Conservation (phyloP, 92 coral and sea anemone genomes). For the Chrysogorgia sp. region DNA sequence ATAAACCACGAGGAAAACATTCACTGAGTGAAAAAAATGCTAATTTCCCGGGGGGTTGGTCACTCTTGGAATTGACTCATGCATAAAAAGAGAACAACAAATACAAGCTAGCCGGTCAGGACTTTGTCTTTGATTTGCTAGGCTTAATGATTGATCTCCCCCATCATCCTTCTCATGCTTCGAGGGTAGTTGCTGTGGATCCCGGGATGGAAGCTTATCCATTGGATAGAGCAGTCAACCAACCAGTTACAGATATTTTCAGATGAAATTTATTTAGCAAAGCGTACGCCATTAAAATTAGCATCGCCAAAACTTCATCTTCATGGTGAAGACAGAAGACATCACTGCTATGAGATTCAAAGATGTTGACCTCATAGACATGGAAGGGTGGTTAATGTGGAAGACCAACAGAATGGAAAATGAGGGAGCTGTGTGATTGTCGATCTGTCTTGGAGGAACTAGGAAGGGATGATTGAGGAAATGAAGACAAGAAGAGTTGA, state of each 20-base stretch:
- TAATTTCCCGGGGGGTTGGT: too few relatives aligned
- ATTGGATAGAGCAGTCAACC: neutral
- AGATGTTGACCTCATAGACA: slow-evolving; percentile 38
- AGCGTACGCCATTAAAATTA: neutral
- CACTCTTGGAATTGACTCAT: too few relatives aligned
- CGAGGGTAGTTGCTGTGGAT: neutral
- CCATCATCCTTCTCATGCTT: too few relatives aligned
- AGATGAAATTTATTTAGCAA: neutral
- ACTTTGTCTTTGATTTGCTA: too few relatives aligned
- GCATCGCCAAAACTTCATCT: too few relatives aligned
- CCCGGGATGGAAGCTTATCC: slow-evolving; percentile 10
- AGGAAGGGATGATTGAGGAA: slow-evolving; percentile 10
- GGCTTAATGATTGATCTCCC: too few relatives aligned
- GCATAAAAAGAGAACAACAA: too few relatives aligned
- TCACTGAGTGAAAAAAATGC: too few relatives aligned
- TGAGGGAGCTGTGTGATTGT: slow-evolving; percentile 43
- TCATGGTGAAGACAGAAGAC: neutral
- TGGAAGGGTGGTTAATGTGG: slow-evolving; percentile 45
- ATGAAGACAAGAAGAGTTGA: neutral
- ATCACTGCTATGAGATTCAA: slow-evolving; percentile 20
- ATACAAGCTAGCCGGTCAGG: too few relatives aligned
- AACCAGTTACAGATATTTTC: neutral
- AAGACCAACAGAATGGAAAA: slow-evolving; percentile 35
- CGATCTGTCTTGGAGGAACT: slow-evolving; percentile 32
- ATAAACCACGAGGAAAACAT: too few relatives aligned